Conservation (phyloP, 2,797 vertebrate species). For the Tauraco hartlaubi region DNA sequence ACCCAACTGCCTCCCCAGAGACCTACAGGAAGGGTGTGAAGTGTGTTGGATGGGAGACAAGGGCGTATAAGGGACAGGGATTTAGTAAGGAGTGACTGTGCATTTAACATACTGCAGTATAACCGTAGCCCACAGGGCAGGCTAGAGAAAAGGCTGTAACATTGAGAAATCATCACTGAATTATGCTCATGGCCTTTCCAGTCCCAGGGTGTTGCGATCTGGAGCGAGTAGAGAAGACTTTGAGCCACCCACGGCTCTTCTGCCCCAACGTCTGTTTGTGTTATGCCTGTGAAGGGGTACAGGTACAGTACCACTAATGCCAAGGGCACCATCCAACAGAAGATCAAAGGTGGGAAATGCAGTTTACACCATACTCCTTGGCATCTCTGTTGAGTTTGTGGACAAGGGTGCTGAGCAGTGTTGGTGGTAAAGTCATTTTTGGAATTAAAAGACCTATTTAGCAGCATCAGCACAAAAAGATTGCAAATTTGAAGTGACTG, state of each 20-base stretch:
- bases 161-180: neutral
- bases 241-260: neutral
- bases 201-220: neutral
- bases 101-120: neutral
- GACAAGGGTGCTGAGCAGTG: neutral
- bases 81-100: neutral
- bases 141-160: neutral
- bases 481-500: neutral
- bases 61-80: neutral
- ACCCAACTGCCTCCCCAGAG: neutral
- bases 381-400: neutral
- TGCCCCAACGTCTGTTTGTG: neutral
- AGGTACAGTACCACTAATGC: neutral
- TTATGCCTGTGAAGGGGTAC: neutral
- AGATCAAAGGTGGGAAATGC: neutral
- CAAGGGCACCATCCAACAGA: neutral
- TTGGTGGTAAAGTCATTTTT: neutral
- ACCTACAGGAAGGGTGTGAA: neutral
- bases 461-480: neutral
- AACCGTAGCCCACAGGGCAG: neutral
- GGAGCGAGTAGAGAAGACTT: neutral
- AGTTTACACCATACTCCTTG: neutral
- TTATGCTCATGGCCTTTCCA: neutral
- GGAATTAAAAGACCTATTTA: neutral
- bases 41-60: neutral